Evolutionary conservation across 2,888 invertebrate species (phyloP).

Genomic region (Cryptus viduatorius): DNA sequence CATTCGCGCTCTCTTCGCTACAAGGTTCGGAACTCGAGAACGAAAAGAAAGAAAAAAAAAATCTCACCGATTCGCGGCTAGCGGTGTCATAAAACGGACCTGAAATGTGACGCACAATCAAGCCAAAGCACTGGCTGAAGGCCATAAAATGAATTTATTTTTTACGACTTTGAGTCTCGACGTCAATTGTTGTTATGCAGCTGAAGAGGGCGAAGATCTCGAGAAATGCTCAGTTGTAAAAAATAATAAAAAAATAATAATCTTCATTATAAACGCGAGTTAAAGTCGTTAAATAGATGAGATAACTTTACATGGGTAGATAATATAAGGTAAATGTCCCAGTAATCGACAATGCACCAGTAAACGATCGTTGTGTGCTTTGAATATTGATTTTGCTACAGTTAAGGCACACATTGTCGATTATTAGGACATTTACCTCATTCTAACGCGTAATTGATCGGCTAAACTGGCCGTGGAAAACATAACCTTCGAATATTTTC

Average conservation of each 20-base stretch:
- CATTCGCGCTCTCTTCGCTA: no score
- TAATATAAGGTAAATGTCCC: background rate
- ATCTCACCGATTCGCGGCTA: background rate
- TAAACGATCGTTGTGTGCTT: no score
- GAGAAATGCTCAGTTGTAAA: background rate
- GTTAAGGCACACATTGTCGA: no score
- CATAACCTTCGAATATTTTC: no score
- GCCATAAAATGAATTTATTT: slow-evolving; percentile 42
- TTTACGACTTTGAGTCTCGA: slow-evolving; percentile 43
- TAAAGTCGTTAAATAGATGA: background rate
- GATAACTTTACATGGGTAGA: background rate
- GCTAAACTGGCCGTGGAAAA: no score
- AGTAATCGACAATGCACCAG: no score
- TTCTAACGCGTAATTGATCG: no score
- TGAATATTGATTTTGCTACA: no score
- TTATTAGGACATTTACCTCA: no score
- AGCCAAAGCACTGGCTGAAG: background rate
- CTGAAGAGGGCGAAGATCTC: background rate
- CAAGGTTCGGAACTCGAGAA: no score
- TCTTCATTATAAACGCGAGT: background rate
- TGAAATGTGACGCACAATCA: slow-evolving; percentile 27
- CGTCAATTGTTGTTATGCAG: slow-evolving; percentile 12
- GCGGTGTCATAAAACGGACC: slow-evolving; percentile 41
- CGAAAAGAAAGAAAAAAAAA: background rate
- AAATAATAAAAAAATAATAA: background rate